phyloP scores from a whole-genome alignment of 2,113 vertebrate genomes.

The Podarcis cretensis region DNA sequence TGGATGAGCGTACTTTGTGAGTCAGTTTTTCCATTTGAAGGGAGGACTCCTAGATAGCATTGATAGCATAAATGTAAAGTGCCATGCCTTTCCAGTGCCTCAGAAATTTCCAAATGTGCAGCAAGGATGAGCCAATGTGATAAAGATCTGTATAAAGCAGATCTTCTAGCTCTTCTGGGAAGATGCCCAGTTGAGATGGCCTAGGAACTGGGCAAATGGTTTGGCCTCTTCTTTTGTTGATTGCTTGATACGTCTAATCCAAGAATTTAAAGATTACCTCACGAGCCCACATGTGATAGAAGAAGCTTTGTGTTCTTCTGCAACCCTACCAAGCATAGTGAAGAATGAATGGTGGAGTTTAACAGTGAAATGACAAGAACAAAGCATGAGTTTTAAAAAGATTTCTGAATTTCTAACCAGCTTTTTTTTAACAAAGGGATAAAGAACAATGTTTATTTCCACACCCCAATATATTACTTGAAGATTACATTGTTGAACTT shows the following conservation, averaged over 20 bases:
- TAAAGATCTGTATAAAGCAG: not conserved
- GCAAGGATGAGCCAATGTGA: not conserved
- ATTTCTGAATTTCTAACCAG: too few species aligned
- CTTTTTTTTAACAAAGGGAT: too few species aligned
- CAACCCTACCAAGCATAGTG: not conserved
- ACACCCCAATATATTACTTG: too few species aligned
- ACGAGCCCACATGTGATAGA: not conserved
- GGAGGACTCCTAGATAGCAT: not conserved
- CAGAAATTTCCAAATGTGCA: not conserved
- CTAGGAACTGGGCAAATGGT: not conserved
- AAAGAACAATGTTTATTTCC: too few species aligned
- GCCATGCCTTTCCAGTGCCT: not conserved
- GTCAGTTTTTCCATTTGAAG: slow-evolving; percentile 5
- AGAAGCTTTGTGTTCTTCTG: not conserved
- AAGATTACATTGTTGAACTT: too few species aligned
- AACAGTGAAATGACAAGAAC: not conserved
- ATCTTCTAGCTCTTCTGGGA: not conserved
- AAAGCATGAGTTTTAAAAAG: too few species aligned
- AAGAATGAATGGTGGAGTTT: not conserved
- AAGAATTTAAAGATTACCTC: not conserved
- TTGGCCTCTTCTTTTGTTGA: not conserved
- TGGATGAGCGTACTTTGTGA: not conserved
- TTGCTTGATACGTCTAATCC: not conserved
- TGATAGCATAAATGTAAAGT: not conserved
- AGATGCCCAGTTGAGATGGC: not conserved